These are phyloP conservation scores for Erebia ligea DNA, from an alignment of 2,888 invertebrate species.

Conservation along the genomic window DNA sequence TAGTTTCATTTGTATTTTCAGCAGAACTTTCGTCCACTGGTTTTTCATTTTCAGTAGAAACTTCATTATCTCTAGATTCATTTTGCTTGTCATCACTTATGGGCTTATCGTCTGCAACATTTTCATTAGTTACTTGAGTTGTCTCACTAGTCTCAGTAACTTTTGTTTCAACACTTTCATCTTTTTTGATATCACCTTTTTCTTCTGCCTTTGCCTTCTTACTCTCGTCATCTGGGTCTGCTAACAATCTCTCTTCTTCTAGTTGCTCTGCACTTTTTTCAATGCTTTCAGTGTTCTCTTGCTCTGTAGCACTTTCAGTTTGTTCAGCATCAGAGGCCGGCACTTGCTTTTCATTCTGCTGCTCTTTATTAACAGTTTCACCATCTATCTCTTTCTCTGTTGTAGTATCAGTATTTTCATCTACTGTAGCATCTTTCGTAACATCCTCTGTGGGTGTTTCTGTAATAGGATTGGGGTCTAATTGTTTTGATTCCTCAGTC, in stretches of 20 bases:
- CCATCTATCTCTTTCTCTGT: background rate
- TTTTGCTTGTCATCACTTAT: conserved; percentile 36
- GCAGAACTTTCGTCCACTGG: background rate
- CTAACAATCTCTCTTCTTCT: conserved; percentile 41
- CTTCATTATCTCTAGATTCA: conserved; percentile 3
- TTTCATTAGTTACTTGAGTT: background rate
- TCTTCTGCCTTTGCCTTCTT: conserved; percentile 5
- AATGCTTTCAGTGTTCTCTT: conserved; percentile 26
- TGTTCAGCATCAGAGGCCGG: background rate
- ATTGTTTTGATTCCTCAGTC: conserved; percentile 17
- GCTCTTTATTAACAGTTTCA: background rate
- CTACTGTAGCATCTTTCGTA: background rate
- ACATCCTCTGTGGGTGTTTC: background rate
- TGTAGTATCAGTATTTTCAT: background rate
- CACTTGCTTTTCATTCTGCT: conserved; percentile 7
- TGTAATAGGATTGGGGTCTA: conserved; percentile 11
- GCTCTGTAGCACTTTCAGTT: conserved; percentile 23
- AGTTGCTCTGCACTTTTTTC: conserved; percentile 37
- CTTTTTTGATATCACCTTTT: conserved; percentile 20
- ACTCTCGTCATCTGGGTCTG: conserved; percentile 35
- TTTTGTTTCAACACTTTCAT: conserved; percentile 1
- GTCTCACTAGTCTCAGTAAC: background rate
- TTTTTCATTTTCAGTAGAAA: background rate
- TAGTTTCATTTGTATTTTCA: conserved; percentile 10
- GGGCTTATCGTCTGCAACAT: background rate